These are phyloP conservation scores for Sinocyclocheilus anophthalmus DNA, from an alignment of 2,113 vertebrate species.

Conservation along the genomic window DNA sequence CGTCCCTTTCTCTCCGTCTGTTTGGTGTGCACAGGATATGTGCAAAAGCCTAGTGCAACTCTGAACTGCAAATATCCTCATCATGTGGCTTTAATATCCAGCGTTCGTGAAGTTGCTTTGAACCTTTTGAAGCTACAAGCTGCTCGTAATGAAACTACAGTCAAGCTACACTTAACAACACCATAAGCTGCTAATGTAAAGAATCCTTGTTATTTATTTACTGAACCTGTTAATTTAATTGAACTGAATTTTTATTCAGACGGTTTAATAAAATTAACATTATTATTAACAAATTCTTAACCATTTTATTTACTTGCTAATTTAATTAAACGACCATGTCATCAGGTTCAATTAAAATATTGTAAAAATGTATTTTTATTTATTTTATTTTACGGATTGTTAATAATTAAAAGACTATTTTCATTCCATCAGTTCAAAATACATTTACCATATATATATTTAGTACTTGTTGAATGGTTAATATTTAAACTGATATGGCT, in stretches of 20 bases:
- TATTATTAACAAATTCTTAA: background rate
- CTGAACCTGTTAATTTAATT: background rate
- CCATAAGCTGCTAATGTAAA: background rate
- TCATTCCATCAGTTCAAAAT: too few relatives aligned
- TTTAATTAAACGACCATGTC: background rate
- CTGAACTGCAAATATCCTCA: conserved; percentile 17
- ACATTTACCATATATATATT: too few relatives aligned
- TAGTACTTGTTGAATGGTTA: background rate
- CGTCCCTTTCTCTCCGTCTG: conserved; percentile 6
- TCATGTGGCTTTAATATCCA: conserved; percentile 11
- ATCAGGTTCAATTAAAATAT: background rate
- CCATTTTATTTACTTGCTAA: background rate
- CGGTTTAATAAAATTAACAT: background rate
- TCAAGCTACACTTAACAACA: background rate
- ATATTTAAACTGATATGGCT: background rate
- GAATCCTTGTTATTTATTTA: background rate
- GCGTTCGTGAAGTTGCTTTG: background rate
- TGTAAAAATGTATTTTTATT: background rate
- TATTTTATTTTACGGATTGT: background rate
- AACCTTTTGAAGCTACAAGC: background rate
- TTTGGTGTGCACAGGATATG: conserved; percentile 34
- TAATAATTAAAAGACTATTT: too few relatives aligned
- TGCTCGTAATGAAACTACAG: background rate
- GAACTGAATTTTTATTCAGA: background rate
- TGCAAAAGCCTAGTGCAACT: conserved; percentile 37